phyloP scores from a whole-genome alignment of 1,140 invertebrate genomes.

The Sinella curviseta region DNA sequence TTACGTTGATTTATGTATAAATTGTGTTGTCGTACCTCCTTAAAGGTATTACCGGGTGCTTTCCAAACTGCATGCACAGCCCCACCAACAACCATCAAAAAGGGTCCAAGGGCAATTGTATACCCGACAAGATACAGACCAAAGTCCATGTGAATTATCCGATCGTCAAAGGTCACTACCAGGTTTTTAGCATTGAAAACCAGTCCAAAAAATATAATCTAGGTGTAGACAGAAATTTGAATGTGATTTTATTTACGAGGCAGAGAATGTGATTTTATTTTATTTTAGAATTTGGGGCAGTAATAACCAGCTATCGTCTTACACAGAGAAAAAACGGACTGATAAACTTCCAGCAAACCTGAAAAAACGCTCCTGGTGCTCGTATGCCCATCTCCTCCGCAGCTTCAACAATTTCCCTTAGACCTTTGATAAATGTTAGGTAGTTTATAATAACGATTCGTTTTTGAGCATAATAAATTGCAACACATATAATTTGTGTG shows the following conservation, averaged over 20 bases:
- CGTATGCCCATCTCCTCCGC: neutral
- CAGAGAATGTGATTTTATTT: no score
- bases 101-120: neutral
- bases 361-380: neutral
- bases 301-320: neutral
- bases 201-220: no score
- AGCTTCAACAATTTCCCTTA: neutral
- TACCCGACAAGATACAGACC: neutral
- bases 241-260: no score
- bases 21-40: neutral
- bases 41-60: neutral
- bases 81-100: neutral
- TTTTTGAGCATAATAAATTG: no score
- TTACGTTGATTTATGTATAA: neutral
- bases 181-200: no score
- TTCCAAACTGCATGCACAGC: neutral
- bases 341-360: slow-evolving; percentile 11
- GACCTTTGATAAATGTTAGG: no score
- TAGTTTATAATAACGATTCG: no score
- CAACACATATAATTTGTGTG: no score
- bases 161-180: no score
- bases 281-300: neutral
- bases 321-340: neutral
- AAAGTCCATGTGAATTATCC: no score
- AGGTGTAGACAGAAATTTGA: no score